Base-by-base conservation (phyloP, 2,797 vertebrate genomes). In the Serranus cabrilla region DNA sequence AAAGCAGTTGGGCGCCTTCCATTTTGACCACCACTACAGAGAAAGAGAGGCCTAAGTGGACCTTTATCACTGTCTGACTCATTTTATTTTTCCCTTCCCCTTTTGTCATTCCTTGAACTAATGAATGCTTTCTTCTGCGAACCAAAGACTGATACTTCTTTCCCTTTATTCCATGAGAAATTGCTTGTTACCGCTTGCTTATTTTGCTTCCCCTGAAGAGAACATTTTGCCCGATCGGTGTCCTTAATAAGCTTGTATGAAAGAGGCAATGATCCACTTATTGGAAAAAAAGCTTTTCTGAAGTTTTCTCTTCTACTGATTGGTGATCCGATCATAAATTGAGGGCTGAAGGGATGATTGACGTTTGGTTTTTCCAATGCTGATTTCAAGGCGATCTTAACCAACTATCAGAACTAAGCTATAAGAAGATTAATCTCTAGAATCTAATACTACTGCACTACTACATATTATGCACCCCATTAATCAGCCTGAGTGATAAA, bases 11-110 rank as follows among this genome's bases (percentile, higher is more conserved):
- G 70, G 14, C 0, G 7, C 50, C 46, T 72, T 80, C 71, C 72
- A 68, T 72, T 77, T 49, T 59, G 39, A 71, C 76, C 67, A 64
- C 34, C 25, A 14, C 58, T 11, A 1, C 11, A 2, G 61, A 37
- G 55, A 60, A 69, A 57, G 23, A 2, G 18, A 72, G 60, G 21
- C 49, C 46, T 63, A 34, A 83, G 39, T 71, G 61, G 47, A 66
- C 45, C 54, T 69, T 75, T 69, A 55, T 84, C 64, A 49, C 61
- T 10, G 47, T 21, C 42, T 79, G 70, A 75, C 46, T 72, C 57
- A 34, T 21, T 16, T 62, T 27, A 27, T 27, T 47, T 52, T n/a
- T n/a, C n/a, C n/a, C n/a, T n/a, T n/a, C n/a, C 58, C 16, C 12
- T 10, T 13, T n/a, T 31, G 16, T 42, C 5, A 8, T 46, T 52